Evolutionary conservation across 2,113 vertebrate species (phyloP), one percentile per base, ranked within the genome.

Genomic region (Clarias macrocephalus): DNA sequence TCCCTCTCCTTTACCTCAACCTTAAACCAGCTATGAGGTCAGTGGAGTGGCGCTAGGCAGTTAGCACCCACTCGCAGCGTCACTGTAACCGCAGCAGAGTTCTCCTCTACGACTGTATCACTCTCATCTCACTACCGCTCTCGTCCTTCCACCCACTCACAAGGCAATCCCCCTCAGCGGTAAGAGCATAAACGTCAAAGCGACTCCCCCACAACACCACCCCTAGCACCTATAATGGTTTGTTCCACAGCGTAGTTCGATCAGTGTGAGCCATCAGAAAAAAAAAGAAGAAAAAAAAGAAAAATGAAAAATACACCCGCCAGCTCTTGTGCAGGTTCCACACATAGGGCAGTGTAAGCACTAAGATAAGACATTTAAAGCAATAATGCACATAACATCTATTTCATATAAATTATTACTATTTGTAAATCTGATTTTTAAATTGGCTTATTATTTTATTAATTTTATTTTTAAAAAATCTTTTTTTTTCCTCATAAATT

Each of bases 151-250:
- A 48, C 91, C 90, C 89, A 88, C 90, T 60, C 76, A 15, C 65
- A 59, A 89, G 90, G 91, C 85, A 92, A 91, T 90, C 90, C 90
- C 91, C 90, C 89, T 88, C 88, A 88, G 87, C 52, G 12, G 21
- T 5, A 23, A 48, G 54, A 18, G 30, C 5, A 56, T 84, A 21
- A 52, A 76, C 85, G 87, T 87, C 57, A 70, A 37, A 2, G 76
- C 57, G 72, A 88, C 90, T 54, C 90, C 86, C 85, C 80, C 90
- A 63, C 86, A 54, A 42, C 88, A 75, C 28, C 77, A 60, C 88
- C 28, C 15, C 54, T 30, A 18, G 16, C 33, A 72, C 79, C 79
- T 72, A 59, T 13, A n/a, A n/a, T 86, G 65, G 85, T 86, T 81
- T 86, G 85, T 83, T 87, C 81, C 81, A 86, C 79, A 19, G 23